These are phyloP conservation scores for Eulacestoma nigropectus DNA, from an alignment of 2,113 vertebrate genomes.

Conservation along the genomic window DNA sequence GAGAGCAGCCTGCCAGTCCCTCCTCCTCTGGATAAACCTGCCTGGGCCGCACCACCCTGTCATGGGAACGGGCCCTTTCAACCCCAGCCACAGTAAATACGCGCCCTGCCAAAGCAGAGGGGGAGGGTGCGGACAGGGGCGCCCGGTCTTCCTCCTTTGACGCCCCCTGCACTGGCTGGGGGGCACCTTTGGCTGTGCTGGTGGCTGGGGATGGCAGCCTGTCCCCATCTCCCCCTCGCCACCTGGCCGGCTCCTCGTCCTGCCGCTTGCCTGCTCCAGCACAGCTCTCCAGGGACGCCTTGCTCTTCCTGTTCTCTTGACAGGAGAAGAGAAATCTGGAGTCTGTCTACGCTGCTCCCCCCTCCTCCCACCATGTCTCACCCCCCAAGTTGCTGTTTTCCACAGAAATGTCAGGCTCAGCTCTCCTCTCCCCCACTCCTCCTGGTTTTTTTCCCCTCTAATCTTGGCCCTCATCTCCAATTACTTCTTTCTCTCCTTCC, in stretches of 20 bases:
- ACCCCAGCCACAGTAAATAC: slow-evolving; percentile 50
- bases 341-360: neutral
- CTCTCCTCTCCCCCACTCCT: slow-evolving; percentile 22
- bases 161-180: neutral
- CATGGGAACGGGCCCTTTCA: slow-evolving; percentile 56
- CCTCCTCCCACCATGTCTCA: slow-evolving; percentile 36
- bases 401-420: slow-evolving; percentile 40
- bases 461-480: slow-evolving; percentile 31
- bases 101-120: neutral
- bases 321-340: slow-evolving; percentile 48
- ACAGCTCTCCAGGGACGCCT: neutral
- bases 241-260: neutral
- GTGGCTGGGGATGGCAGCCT: neutral
- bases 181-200: neutral
- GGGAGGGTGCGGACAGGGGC: neutral
- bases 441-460: neutral
- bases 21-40: slow-evolving; percentile 68
- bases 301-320: slow-evolving; percentile 49
- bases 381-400: slow-evolving; percentile 56
- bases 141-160: neutral
- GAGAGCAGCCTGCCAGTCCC: slow-evolving; percentile 56
- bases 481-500: slow-evolving; percentile 33
- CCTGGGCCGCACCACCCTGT: slow-evolving; percentile 51
- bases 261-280: neutral
- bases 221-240: neutral